A percentile compares a stretch with the other conserved stretches of the same genome.
These are phyloP conservation scores for Tribolium castaneum DNA, from an alignment of 1,140 invertebrate species.

Conservation along the genomic window DNA sequence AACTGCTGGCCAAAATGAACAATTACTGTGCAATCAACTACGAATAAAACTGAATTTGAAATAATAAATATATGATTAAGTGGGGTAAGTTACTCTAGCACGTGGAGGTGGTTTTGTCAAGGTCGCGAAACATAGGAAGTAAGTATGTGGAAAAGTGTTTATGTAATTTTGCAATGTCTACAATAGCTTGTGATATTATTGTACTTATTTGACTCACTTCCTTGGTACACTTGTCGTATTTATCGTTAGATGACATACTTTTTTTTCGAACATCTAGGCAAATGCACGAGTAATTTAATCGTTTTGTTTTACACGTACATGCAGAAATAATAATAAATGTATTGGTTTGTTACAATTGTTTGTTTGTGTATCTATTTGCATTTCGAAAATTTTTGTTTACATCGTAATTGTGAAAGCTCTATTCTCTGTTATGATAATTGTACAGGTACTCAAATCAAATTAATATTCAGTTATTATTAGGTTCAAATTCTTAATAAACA, in stretches of 20 bases:
- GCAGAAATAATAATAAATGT: no score
- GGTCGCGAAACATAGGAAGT: conserved; percentile 17
- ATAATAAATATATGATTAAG: not conserved
- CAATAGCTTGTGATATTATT: conserved; percentile 1
- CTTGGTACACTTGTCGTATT: not conserved
- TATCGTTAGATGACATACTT: conserved; percentile 9
- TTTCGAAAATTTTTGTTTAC: not conserved
- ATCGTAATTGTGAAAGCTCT: not conserved
- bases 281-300: no score
- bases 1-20: not conserved
- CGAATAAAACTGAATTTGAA: not conserved
- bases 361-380: not conserved
- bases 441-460: not conserved
- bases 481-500: not conserved
- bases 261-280: not conserved
- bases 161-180: conserved; percentile 14
- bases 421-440: not conserved
- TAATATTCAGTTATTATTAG: not conserved
- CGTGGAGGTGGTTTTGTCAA: not conserved
- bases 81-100: conserved; percentile 9
- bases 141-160: conserved; percentile 5
- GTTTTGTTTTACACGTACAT: no score
- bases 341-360: not conserved
- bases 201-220: not conserved
- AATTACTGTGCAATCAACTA: not conserved